A percentile compares a stretch with the other conserved stretches of the same genome.
Conservation (phyloP, 1,140 invertebrate genomes). For the Penaeus vannamei region DNA sequence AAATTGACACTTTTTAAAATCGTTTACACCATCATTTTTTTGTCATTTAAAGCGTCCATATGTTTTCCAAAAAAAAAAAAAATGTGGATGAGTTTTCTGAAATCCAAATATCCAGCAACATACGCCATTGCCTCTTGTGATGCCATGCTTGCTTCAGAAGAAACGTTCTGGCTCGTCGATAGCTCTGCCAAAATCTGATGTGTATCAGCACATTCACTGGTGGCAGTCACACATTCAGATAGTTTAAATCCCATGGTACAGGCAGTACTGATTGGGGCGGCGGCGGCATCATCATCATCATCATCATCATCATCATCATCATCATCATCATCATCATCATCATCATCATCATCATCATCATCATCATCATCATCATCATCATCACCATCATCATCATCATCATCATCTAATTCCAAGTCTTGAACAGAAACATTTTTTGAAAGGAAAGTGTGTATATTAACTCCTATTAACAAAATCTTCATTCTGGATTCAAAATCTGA, state of each 20-base stretch:
- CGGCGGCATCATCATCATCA: conserved; percentile 35
- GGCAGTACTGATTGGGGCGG: conserved; percentile 1
- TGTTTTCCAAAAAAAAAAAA: too few species aligned
- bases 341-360: conserved; percentile 32
- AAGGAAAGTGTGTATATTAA: conserved; percentile 31
- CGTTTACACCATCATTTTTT: too few species aligned
- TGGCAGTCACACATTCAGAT: conserved; percentile 3
- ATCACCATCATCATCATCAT: conserved; percentile 35
- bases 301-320: conserved; percentile 41
- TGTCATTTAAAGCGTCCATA: too few species aligned
- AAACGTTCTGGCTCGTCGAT: background rate
- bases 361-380: conserved; percentile 41
- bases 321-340: conserved; percentile 37
- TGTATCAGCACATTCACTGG: background rate
- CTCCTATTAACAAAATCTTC: conserved; percentile 38
- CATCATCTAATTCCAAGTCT: background rate
- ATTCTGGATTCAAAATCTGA: conserved; percentile 35
- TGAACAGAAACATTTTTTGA: background rate
- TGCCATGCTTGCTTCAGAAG: background rate
- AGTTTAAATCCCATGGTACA: conserved; percentile 26
- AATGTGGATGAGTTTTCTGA: conserved; percentile 14
- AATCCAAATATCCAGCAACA: conserved; percentile 36
- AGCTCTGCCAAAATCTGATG: conserved; percentile 25
- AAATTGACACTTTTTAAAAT: too few species aligned
- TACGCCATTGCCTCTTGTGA: conserved; percentile 26